Evolutionary conservation across 2,888 invertebrate genomes (phyloP), one percentile per base, ranked within the genome.

Genomic region (Horisme vitalbata): DNA sequence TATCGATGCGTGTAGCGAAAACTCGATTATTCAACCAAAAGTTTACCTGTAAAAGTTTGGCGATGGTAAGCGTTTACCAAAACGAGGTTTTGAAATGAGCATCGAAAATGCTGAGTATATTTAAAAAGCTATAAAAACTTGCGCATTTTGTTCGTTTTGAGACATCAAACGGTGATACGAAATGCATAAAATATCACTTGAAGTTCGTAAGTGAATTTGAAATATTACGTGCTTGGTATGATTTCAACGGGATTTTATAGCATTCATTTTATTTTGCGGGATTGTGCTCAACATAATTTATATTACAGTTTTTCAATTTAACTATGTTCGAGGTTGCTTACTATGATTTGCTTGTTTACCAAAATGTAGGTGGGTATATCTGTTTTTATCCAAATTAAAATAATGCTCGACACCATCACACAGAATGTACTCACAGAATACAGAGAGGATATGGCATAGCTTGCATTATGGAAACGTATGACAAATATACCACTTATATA

Each of bases 71-170:
- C 36, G 28, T 13, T 32, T 37, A 44, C 27, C 35, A 23, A 49
- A 43, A 44, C 30, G 12, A n/a, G 11, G 32, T 20, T 44, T 39
- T 45, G 9, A 45, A 31, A 45, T 45, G 34, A 45, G 26, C 41
- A 34, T 45, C 20, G 31, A 50, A 45, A 23, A 26, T 37, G 26
- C 36, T 21, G 23, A 11, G 30, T 30, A 45, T 37, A 34, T 41
- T 30, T 6, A 12, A 27, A 32, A 27, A 32, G 32, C 18, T 33
- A 13, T 15, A 36, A 31, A 48, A 51, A 38, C 27, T 44, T 34
- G 24, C 21, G 26, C 31, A 20, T 30, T 30, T 38, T 9, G 4
- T 24, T 23, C n/a, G 35, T 30, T 30, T 43, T 15, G 30, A 30
- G 31, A 18, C 31, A 26, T 31, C 15, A 44, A 44, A 36, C 18